Evolutionary conservation across 2,888 invertebrate species (phyloP), one percentile per base, ranked within the genome.

Genomic region (Odontothrips loti): DNA sequence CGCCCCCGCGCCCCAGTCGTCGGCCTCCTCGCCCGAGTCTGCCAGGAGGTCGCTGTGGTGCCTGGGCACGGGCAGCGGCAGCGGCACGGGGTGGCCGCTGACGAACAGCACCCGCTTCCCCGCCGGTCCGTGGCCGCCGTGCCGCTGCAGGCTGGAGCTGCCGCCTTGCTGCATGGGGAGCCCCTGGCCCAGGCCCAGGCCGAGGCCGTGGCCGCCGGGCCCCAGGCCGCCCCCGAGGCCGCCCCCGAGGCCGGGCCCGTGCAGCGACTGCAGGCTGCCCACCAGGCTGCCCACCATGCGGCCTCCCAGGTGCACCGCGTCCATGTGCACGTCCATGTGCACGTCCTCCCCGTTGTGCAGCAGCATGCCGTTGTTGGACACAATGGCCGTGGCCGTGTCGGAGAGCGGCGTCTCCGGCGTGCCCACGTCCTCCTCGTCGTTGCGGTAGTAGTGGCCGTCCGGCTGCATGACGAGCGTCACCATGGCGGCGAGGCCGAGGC

Each of bases 241-340:
- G 20, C n/a, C 68, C 58, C 58, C 23, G 68, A 27, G 23, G 23
- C 68, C 68, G 68, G 68, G 9, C 8, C 23, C 68, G 68, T 20
- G 23, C 68, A 75, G 68, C 68, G 68, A 75, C 68, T 75, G 68
- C 68, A 75, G 27, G 68, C 68, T 75, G 27, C 68, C 68, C 68
- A 75, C 68, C 68, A 75, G 68, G 68, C 68, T 75, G 68, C 68
- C 68, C 68, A 75, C 68, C 68, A 75, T n/a, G 23, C 68, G 68
- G 11, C 68, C 68, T 23, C 27, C 68, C 68, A 75, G 68, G 68
- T 75, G 68, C 68, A 75, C 68, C 34, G 34, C 34, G 68, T 27
- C 68, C 68, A 75, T 23, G 68, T 68, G 68, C 68, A 68, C 23
- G 51, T 51, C 51, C n/a, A 23, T 23, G 23, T 27, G 68, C 68